phyloP scores from a whole-genome alignment of 1,140 invertebrate species.

The Mercenaria mercenaria region DNA sequence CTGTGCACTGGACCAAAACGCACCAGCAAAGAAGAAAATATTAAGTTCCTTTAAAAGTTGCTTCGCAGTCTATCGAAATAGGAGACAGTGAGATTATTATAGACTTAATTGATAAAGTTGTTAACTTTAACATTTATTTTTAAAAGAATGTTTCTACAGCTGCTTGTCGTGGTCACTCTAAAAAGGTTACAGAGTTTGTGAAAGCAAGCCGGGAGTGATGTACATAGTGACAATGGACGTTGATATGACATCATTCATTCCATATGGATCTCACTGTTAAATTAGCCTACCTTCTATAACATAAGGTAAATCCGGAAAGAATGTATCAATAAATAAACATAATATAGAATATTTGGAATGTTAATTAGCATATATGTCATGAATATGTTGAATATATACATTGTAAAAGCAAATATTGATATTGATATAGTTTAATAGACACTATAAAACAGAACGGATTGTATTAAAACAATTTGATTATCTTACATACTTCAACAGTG shows the following conservation, averaged over 20 bases:
- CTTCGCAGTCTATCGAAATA: constrained; percentile 14
- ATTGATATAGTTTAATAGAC: too few relatives aligned
- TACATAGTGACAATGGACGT: neutral
- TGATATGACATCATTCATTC: constrained; percentile 10
- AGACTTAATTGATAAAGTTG: neutral
- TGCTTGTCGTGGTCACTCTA: neutral
- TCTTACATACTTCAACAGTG: too few relatives aligned
- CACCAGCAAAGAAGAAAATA: neutral
- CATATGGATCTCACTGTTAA: constrained; percentile 11
- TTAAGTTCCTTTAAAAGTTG: constrained; percentile 5
- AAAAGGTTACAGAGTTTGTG: constrained; percentile 5
- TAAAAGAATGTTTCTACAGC: constrained; percentile 35
- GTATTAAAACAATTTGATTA: too few relatives aligned
- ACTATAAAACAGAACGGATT: too few relatives aligned
- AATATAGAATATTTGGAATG: too few relatives aligned
- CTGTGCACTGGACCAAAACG: neutral
- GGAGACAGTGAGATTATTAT: neutral
- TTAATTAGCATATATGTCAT: too few relatives aligned
- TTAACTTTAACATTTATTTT: neutral
- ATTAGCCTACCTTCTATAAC: too few relatives aligned
- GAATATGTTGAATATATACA: neutral
- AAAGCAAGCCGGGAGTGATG: constrained; percentile 8
- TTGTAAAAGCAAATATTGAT: too few relatives aligned
- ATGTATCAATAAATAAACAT: too few relatives aligned
- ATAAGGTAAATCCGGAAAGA: constrained; percentile 46